Base-by-base conservation (phyloP, 2,888 invertebrate species). In the Cerastis leucographa region DNA sequence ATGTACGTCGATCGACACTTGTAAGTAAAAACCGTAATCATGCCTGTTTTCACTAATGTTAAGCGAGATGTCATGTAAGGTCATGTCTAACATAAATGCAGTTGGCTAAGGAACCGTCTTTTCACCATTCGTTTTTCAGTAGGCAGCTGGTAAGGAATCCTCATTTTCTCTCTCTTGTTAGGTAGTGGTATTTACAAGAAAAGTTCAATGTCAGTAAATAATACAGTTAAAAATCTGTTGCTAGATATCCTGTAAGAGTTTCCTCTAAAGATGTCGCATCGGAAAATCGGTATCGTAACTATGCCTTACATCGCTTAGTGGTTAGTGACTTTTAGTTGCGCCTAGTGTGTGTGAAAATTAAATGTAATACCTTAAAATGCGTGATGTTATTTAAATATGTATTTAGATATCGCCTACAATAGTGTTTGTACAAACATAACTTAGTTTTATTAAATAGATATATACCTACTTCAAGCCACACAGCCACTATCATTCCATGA, bases 1-100 rank as follows among this genome's bases (percentile, higher is more conserved):
- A 82, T 49, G 51, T 65, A 56, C 59, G 65, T 74, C 17, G 49
- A 69, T 78, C 71, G 78, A 78, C 85, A 83, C 85, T 71, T 81
- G 70, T 69, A 83, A 71, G 40, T 69, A 71, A 67, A 79, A 71
- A 56, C 29, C 4, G 61, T 29, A 17, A 42, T 14, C n/a, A 25
- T 42, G 8, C 4, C n/a, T n/a, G n/a, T 42, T 42, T 64, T n/a
- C 40, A 64, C 22, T 40, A 62, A n/a, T 1, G 42, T n/a, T 42
- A 42, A n/a, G n/a, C n/a, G n/a, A n/a, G n/a, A n/a, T n/a, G n/a
- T n/a, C n/a, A n/a, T n/a, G n/a, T n/a, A n/a, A n/a, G 5, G 19
- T 35, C 5, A 35, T 19, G 4, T 35, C 29, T 35, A 61, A 61
- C 61, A 56, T 56, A 56, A 56, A 56, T 56, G 56, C 56, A 56